Conservation (phyloP, 2,113 vertebrate species). For the Nanorana parkeri region DNA sequence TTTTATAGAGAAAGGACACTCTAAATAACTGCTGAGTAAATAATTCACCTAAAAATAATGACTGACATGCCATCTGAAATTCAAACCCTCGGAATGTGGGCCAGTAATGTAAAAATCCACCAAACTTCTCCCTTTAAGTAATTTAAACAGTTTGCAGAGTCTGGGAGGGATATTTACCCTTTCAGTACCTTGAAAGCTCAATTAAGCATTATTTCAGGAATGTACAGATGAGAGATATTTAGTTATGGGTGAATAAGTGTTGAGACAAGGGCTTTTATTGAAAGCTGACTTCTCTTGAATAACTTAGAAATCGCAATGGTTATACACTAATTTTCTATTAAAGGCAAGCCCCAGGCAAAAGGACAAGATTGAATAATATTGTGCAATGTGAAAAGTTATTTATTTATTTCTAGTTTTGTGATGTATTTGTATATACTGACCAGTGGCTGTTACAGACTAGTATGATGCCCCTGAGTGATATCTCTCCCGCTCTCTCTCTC, state of each 20-base stretch:
- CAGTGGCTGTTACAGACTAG: too few species aligned
- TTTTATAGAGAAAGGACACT: neutral
- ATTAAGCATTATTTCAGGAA: conserved; percentile 38
- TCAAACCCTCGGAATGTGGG: conserved; percentile 25
- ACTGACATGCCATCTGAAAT: conserved; percentile 32
- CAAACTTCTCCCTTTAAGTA: conserved; percentile 30
- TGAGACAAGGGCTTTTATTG: conserved; percentile 14
- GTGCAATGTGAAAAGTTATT: too few species aligned
- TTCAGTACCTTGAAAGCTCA: conserved; percentile 27
- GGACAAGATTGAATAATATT: too few species aligned
- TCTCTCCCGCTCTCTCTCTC: too few species aligned
- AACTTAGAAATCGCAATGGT: neutral
- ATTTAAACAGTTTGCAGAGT: conserved; percentile 42
- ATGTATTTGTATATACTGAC: too few species aligned
- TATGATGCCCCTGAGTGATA: too few species aligned
- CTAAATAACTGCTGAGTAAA: conserved; percentile 18
- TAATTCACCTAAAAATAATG: conserved; percentile 32
- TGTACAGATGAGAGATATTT: conserved; percentile 32
- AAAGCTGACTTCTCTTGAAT: conserved; percentile 20
- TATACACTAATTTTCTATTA: neutral
- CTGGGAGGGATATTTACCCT: conserved; percentile 26
- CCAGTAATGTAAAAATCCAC: conserved; percentile 32
- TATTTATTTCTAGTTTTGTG: too few species aligned
- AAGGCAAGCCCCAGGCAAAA: too few species aligned
- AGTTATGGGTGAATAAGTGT: conserved; percentile 38